Percentiles rank a stretch among this genome's conserved stretches.
phyloP scores from a whole-genome alignment of 2,113 vertebrate genomes.

The Amblyornis subalaris region DNA sequence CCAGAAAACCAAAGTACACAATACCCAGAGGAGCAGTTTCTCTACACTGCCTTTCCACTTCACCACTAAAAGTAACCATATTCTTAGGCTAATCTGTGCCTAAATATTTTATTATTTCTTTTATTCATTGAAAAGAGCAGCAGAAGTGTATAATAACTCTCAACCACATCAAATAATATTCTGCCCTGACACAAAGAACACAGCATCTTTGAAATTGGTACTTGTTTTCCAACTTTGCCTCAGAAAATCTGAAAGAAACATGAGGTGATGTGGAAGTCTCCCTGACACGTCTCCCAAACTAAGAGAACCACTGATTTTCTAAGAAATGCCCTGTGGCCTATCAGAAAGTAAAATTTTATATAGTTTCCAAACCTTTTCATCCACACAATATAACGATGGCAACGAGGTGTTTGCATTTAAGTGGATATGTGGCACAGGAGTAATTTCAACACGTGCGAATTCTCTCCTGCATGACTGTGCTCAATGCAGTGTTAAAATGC shows the following conservation, averaged over 20 bases:
- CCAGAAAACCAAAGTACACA: background rate
- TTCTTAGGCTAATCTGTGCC: slow-evolving; percentile 26
- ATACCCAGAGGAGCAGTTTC: slow-evolving; percentile 3
- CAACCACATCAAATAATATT: background rate
- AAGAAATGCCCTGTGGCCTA: background rate
- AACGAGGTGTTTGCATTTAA: background rate
- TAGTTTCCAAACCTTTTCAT: background rate
- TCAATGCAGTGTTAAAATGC: background rate
- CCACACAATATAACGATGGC: background rate
- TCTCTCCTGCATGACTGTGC: background rate
- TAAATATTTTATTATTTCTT: background rate
- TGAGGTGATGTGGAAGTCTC: background rate
- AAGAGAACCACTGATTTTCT: background rate
- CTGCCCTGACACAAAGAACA: background rate
- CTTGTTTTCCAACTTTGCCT: background rate
- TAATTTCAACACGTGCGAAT: rapidly evolving
- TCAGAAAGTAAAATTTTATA: background rate
- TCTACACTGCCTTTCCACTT: background rate
- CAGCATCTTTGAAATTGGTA: background rate
- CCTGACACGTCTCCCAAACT: background rate
- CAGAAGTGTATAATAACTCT: background rate
- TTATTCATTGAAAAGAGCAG: background rate
- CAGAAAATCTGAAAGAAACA: background rate
- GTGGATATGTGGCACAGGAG: background rate
- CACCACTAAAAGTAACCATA: background rate